These are phyloP conservation scores for Metopolophium dirhodum DNA, from an alignment of 1,140 invertebrate species.

Conservation along the genomic window DNA sequence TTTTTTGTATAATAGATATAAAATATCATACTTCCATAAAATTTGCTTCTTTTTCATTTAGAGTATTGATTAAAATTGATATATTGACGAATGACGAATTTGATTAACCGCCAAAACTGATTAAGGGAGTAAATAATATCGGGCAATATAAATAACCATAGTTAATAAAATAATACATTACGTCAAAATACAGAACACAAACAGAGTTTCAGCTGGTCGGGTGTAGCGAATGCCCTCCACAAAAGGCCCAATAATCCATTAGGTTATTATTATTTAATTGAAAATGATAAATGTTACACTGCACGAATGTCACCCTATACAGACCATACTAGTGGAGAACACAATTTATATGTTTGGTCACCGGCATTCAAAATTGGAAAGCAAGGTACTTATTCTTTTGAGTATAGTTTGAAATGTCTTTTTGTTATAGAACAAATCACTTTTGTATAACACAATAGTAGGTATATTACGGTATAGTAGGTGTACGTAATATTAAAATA, in stretches of 20 bases:
- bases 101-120: neutral
- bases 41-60: neutral
- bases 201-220: neutral
- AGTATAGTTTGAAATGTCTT: no score
- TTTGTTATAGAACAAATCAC: no score
- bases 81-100: neutral
- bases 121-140: neutral
- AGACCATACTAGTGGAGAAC: no score
- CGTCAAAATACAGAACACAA: no score
- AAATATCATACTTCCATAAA: neutral
- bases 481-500: no score
- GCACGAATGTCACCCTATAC: no score
- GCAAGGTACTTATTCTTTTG: no score
- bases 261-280: neutral
- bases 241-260: neutral
- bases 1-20: neutral
- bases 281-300: no score
- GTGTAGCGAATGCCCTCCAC: neutral
- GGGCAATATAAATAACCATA: neutral
- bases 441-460: no score
- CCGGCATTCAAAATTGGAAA: no score
- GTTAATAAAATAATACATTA: neutral
- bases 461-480: no score
- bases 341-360: no score
- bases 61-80: neutral